Evolutionary conservation across 2,113 vertebrate genomes (phyloP), one percentile per base, ranked within the genome.

Genomic region (Mola mola): DNA sequence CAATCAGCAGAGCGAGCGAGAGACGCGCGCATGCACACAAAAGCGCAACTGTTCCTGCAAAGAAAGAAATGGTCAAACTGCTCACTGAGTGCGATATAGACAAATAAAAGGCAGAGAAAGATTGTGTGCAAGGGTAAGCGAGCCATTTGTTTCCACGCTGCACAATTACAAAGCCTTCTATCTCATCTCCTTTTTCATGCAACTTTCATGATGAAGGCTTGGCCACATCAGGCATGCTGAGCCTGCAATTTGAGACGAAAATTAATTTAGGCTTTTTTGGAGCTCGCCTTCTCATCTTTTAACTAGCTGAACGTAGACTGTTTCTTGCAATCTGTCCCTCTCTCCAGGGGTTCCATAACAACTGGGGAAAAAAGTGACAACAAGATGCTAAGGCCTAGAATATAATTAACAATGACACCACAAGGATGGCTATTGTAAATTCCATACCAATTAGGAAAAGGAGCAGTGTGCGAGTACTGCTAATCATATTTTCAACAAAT

Each of bases 361-460:
- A 59, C 22, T 15, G 24, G 7, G 26, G 24, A 26, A 55, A 71
- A 66, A 53, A 52, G 25, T 2, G 25, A 68, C 29, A 24, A 69
- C 19, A 67, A 51, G 66, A 49, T 36, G 66, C 42, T 41, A 68
- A 66, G 55, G 63, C 66, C 71, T 51, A 63, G 60, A 55, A 53
- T 69, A 78, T 85, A 87, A 91, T 89, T 88, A 86, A 74, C 55
- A 60, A 42, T 84, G 80, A 81, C 77, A 79, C 53, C 17, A 22
- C 50, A 42, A 22, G 33, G 47, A 83, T 65, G 58, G 66, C 22
- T 74, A 62, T 57, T 89, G 85, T 79, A 83, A 68, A 71, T 66
- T 79, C 52, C 29, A 16, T 28, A 44, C 41, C 76, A 90, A 91
- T 90, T 89, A 87, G 57, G 66, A 49, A 63, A 71, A 73, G 62